Percentiles rank a stretch among this genome's conserved stretches.
Evolutionary conservation across 2,797 vertebrate genomes (phyloP).

Genomic region (Hippopotamyrus pictus): DNA sequence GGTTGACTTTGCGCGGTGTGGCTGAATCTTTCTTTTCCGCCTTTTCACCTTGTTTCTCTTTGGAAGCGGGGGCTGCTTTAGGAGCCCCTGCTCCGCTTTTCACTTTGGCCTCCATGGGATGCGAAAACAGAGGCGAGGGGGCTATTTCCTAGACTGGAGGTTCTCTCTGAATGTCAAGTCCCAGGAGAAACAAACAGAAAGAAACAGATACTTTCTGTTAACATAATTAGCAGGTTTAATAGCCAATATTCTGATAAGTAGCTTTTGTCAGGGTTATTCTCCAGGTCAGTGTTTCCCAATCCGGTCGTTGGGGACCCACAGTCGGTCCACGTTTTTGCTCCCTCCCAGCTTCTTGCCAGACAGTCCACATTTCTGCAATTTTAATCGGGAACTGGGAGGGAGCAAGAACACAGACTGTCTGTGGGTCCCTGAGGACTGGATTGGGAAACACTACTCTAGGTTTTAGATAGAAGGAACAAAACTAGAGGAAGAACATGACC

Average conservation of each 20-base stretch:
- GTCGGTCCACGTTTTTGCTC: neutral
- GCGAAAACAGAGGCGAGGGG: conserved; percentile 10
- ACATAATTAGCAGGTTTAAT: neutral
- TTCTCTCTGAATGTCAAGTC: neutral
- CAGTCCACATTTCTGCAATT: neutral
- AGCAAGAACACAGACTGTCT: neutral
- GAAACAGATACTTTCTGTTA: conserved; percentile 33
- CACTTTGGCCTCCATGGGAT: conserved; percentile 65
- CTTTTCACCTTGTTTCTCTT: conserved; percentile 8
- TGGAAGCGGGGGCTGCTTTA: conserved; percentile 46
- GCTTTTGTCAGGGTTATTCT: neutral
- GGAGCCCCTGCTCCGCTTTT: conserved; percentile 54
- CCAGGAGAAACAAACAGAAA: conserved; percentile 9
- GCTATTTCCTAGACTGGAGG: neutral
- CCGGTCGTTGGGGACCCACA: neutral
- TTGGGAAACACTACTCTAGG: neutral
- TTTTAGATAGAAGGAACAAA: conserved; percentile 12
- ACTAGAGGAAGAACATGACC: conserved; percentile 41
- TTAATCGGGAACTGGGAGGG: neutral
- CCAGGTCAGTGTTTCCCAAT: neutral
- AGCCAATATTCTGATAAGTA: neutral
- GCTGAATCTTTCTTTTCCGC: conserved; percentile 58
- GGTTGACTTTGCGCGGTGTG: conserved; percentile 48
- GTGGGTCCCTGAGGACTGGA: neutral
- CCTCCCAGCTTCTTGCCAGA: neutral